Evolutionary conservation across 2,113 vertebrate genomes (phyloP).

Genomic region (Eidolon helvum): DNA sequence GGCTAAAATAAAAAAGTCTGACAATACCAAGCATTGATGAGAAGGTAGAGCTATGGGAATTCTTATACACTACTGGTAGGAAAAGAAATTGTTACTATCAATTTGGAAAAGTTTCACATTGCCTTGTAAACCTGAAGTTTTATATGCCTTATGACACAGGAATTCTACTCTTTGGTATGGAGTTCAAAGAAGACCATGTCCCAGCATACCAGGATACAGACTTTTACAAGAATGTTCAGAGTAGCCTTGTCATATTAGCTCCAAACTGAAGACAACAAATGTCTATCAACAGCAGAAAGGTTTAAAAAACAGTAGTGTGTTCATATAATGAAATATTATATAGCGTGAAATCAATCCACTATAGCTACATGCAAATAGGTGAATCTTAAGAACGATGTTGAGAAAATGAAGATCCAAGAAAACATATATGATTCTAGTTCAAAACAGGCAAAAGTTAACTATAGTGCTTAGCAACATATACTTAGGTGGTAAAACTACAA

Average conservation of each 20-base stretch:
- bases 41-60: background rate
- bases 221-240: background rate
- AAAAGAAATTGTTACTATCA: background rate
- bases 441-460: constrained; percentile 1
- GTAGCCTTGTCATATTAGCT: background rate
- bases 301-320: background rate
- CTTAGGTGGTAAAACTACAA: background rate
- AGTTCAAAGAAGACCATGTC: background rate
- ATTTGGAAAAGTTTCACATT: background rate
- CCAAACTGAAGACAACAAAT: background rate
- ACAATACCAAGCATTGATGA: background rate
- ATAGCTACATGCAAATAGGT: background rate
- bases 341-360: background rate
- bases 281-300: background rate
- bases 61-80: background rate
- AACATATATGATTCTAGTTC: background rate
- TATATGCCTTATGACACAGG: background rate
- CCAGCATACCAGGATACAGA: background rate
- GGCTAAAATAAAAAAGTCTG: background rate
- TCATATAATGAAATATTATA: background rate
- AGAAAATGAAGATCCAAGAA: background rate
- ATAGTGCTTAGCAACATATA: background rate
- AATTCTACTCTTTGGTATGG: background rate
- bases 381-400: background rate
- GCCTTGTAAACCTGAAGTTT: background rate